Base-by-base conservation (phyloP, 2,113 vertebrate genomes). In the Dendrocopos noguchii region DNA sequence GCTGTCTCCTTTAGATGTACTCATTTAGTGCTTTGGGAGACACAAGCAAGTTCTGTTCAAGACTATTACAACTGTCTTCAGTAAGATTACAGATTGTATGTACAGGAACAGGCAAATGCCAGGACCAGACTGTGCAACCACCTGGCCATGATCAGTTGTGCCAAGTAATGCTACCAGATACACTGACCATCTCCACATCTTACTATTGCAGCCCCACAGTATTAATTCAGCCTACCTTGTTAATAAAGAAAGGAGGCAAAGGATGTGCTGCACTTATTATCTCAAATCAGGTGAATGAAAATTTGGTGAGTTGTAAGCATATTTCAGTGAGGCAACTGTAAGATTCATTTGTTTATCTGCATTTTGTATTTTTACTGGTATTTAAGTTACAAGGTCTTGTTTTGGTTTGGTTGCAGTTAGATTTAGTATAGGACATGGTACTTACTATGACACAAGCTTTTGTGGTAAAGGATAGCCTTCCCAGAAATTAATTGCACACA, bases 121-220 rank as follows among this genome's bases (percentile, higher is more conserved):
- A 94, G 90, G 53, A 78, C 6, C 90, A 83, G 72, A 34, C 92
- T 94, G 95, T 78, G 95, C 8, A 28, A 83, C 95, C 95, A 95
- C 80, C 95, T 95, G 95, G 88, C 80, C 76, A 47, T 1, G 0
- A 17, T 16, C 36, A 57, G 42, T 33, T 19, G 3, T 84, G 95
- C 94, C 93, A 95, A 78, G 83, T 4, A 57, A 83, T 4, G 39
- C 84, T 74, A 27, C 44, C 79, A 81, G 73, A 11, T 15, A 65
- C 17, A 1, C 56, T 52, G 75, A 33, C 60, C 84, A 53, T 6
- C 74, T 75, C 84, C 74, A 84, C 50, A 28, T 27, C 90, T 33
- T 29, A 31, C 68, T 34, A 1, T 81, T 81, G 75, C 81, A 55
- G 71, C 50, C 67, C 72, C 53, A 17, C 60, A 7, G 68, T 5